A percentile compares a stretch with the other conserved stretches of the same genome.
phyloP scores from a whole-genome alignment of 2,797 vertebrate genomes.

The Trachurus trachurus region DNA sequence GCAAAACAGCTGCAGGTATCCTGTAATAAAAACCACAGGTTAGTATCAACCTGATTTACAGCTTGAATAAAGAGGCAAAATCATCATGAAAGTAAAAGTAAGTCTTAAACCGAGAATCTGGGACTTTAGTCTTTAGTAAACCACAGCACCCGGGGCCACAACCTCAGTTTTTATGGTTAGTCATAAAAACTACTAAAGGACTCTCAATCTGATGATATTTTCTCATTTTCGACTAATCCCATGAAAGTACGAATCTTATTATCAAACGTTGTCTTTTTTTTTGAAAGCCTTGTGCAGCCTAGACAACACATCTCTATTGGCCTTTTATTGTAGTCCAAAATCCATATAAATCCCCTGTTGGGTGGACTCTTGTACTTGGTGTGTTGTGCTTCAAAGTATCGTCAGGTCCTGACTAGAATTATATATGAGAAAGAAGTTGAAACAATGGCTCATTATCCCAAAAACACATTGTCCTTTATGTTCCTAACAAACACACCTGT shows the following conservation, averaged over 20 bases:
- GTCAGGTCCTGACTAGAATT: background rate
- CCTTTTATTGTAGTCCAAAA: background rate
- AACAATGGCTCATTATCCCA: background rate
- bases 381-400: constrained; percentile 3
- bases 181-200: constrained; percentile 2
- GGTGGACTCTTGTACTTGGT: background rate
- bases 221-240: background rate
- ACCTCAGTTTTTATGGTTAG: background rate
- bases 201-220: constrained; percentile 1
- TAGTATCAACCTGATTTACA: constrained; percentile 22
- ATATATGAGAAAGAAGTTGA: background rate
- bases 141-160: too few relatives aligned
- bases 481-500: background rate
- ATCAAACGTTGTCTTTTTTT: background rate
- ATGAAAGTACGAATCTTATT: background rate
- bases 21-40: background rate
- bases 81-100: constrained; percentile 5
- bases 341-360: background rate
- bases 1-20: constrained; percentile 7
- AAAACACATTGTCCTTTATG: too few relatives aligned
- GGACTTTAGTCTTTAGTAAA: too few relatives aligned
- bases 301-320: background rate
- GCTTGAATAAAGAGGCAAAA: constrained; percentile 22
- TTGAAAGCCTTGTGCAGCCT: background rate
- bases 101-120: too few relatives aligned